Evolutionary conservation across 1,140 invertebrate genomes (phyloP), one percentile per base, ranked within the genome.

Genomic region (Meloidogyne hapla): DNA sequence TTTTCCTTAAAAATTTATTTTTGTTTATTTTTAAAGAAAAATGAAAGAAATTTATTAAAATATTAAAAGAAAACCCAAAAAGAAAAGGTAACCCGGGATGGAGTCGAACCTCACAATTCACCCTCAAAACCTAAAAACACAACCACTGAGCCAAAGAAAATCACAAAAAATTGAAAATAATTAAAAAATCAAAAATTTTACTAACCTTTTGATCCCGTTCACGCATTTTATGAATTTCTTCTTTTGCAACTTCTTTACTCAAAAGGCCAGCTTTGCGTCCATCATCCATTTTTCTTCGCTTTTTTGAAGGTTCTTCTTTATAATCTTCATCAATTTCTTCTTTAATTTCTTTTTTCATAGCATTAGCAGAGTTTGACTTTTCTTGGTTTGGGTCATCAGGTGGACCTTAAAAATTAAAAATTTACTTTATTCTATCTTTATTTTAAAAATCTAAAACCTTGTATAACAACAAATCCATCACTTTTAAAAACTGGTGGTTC

Each of bases 391-490:
- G 23, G 15, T 76, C 33, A 21, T 70, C 69, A 26, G 69, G 3
- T 6, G 75, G 23, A 6, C 71, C 42, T 38, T 77, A 77, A 76
- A 1, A n/a, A n/a, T n/a, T 45, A 33, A 45, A 6, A 26, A 12
- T 40, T 23, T 25, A 33, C 13, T 28, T 13, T 15, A 1, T 23
- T 15, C 15, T 26, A n/a, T n/a, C n/a, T 18, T 65, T 65, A 38
- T 15, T 15, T 2, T 38, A 25, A 66, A 23, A 62, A 63, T 38
- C 72, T n/a, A 21, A 38, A 56, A 75, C 73, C 62, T 56, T 80
- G 26, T 21, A 80, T 40, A 33, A 56, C 72, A 33, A 80, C 33
- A 56, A 70, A 75, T 42, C 64, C 33, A 67, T 76, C 61, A 38
- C 64, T 75, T 23, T 28, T 67, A 48, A 80, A 80, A 45, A 69